Evolutionary conservation across 2,888 invertebrate genomes (phyloP).

Genomic region (Cylindroiulus punctatus): DNA sequence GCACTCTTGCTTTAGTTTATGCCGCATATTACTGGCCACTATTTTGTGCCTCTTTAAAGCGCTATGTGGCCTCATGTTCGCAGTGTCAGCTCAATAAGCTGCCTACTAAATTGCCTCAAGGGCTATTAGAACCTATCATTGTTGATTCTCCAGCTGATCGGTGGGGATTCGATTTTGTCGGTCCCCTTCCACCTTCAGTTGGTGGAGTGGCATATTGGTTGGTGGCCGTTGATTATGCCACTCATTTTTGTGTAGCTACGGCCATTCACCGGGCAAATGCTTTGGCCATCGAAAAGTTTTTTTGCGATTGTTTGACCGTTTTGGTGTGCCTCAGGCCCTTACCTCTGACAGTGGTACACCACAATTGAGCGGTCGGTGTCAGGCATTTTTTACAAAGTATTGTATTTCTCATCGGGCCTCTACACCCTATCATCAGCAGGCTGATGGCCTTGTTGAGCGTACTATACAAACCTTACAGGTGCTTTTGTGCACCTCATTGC

Average conservation of each 20-base stretch:
- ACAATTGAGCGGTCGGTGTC: not conserved
- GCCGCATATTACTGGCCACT: too few relatives aligned
- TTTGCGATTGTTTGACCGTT: not conserved
- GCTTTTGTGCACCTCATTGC: too few relatives aligned
- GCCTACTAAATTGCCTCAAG: not conserved
- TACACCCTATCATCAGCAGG: not conserved
- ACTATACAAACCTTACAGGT: too few relatives aligned
- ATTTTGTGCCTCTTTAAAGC: too few relatives aligned
- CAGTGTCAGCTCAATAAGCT: not conserved
- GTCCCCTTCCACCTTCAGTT: not conserved
- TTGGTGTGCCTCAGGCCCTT: not conserved
- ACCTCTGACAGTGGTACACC: not conserved
- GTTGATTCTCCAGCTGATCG: too few relatives aligned
- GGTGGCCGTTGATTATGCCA: not conserved
- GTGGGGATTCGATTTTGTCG: not conserved
- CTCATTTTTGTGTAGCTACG: too few relatives aligned
- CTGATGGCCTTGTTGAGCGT: not conserved
- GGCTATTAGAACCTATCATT: not conserved
- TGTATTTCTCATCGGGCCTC: not conserved
- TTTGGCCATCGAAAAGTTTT: not conserved
- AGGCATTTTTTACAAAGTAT: not conserved
- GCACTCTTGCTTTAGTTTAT: too few relatives aligned
- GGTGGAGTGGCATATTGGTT: not conserved
- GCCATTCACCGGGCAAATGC: not conserved
- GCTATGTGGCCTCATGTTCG: not conserved